These are phyloP conservation scores for Synanthedon tipuliformis DNA, from an alignment of 2,888 invertebrate genomes.

Conservation along the genomic window DNA sequence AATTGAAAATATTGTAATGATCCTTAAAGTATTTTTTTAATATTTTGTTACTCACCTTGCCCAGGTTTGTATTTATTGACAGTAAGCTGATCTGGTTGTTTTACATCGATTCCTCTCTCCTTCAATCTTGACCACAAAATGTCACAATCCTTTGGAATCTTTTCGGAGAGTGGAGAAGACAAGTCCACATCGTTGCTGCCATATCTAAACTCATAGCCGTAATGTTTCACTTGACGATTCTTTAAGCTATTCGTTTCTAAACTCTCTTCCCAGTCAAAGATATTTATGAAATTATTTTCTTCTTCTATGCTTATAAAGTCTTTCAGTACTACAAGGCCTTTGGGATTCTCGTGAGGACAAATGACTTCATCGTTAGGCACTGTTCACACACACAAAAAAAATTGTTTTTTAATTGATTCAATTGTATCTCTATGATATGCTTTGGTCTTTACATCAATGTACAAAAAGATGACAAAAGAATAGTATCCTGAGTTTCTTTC, in stretches of 20 bases:
- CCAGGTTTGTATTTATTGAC: slow-evolving; percentile 87
- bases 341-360: slow-evolving; percentile 60
- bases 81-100: slow-evolving; percentile 84
- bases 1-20: no score
- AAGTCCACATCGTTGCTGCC: slow-evolving; percentile 87
- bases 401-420: no score
- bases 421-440: no score
- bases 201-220: slow-evolving; percentile 92
- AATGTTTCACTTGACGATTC: slow-evolving; percentile 89
- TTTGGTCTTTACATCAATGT: no score
- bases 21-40: no score
- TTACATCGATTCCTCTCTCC: slow-evolving; percentile 33
- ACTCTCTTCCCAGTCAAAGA: slow-evolving; percentile 64
- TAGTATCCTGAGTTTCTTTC: no score
- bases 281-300: slow-evolving; percentile 71
- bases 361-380: slow-evolving; percentile 45
- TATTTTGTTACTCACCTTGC: slow-evolving; percentile 71
- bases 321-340: slow-evolving; percentile 76
- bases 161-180: slow-evolving; percentile 71
- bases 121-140: slow-evolving; percentile 73
- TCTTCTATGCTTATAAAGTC: slow-evolving; percentile 79
- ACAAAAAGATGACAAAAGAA: no score
- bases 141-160: slow-evolving; percentile 78
- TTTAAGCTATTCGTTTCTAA: slow-evolving; percentile 69
- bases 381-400: slow-evolving; percentile 14